Evolutionary conservation across 2,888 invertebrate species (phyloP).

Genomic region (Steinernema hermaphroditum): DNA sequence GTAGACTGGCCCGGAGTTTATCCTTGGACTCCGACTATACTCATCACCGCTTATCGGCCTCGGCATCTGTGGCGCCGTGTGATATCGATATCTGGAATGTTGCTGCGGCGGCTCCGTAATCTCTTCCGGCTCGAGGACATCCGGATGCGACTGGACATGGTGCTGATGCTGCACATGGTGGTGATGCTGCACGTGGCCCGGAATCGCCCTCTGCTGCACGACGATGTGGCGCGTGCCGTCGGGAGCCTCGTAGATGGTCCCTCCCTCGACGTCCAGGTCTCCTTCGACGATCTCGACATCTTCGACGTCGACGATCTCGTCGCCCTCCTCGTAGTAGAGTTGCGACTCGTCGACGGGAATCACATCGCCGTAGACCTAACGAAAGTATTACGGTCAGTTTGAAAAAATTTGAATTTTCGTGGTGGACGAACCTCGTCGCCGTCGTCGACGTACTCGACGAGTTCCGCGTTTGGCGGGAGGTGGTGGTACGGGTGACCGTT

Average conservation of each 20-base stretch:
- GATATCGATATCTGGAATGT: constrained; percentile 17
- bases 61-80: constrained; percentile 26
- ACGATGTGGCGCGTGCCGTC: constrained; percentile 8
- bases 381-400: neutral
- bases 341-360: constrained; percentile 6
- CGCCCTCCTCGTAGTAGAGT: constrained; percentile 22
- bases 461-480: constrained; percentile 2
- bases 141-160: constrained; percentile 4
- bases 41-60: constrained; percentile 12
- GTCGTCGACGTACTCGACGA: constrained; percentile 15
- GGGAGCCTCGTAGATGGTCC: constrained; percentile 18
- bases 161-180: neutral
- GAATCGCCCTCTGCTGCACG: neutral
- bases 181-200: constrained; percentile 1
- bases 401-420: neutral
- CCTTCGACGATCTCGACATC: constrained; percentile 21
- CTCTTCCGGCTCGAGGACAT: constrained; percentile 29
- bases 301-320: constrained; percentile 24
- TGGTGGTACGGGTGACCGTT: constrained; percentile 25
- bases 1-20: neutral
- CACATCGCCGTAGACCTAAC: constrained; percentile 25
- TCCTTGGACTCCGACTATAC: neutral
- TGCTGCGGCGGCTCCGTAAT: neutral
- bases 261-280: neutral
- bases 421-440: neutral